Percentiles rank a stretch among this genome's conserved stretches.
Evolutionary conservation across 2,797 vertebrate species (phyloP).

Genomic region (Coregonus sp.): DNA sequence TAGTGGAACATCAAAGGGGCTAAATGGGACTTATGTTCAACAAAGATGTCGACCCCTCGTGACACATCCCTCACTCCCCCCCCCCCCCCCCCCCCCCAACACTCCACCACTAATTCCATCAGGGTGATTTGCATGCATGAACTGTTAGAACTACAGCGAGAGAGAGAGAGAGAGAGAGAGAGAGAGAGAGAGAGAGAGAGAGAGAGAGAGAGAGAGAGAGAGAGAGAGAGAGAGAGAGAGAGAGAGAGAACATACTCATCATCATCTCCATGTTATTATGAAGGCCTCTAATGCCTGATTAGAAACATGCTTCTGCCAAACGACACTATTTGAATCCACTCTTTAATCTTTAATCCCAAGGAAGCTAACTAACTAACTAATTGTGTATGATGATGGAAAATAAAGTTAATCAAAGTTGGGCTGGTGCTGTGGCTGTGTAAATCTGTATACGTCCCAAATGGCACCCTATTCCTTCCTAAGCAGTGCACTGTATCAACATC

Average conservation of each 20-base stretch:
- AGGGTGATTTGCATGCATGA: conserved; percentile 69
- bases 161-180: conserved; percentile 19
- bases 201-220: too few species aligned
- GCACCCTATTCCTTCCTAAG: neutral
- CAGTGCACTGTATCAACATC: neutral
- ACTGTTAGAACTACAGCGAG: conserved; percentile 58
- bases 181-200: too few species aligned
- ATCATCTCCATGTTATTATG: conserved; percentile 53
- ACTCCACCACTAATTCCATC: conserved; percentile 69
- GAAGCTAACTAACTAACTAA: conserved; percentile 34
- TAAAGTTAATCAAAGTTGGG: conserved; percentile 22
- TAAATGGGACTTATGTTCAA: conserved; percentile 78
- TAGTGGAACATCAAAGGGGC: conserved; percentile 74
- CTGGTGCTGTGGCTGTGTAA: too few species aligned
- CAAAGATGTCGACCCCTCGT: conserved; percentile 65
- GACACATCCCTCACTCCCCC: conserved; percentile 64
- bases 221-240: conserved; percentile 7
- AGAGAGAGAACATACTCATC: conserved; percentile 58
- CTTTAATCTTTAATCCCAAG: conserved; percentile 69
- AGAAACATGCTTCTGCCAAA: conserved; percentile 61
- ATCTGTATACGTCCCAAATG: neutral
- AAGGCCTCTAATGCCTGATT: conserved; percentile 67
- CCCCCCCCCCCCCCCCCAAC: conserved; percentile 58
- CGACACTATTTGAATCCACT: conserved; percentile 54
- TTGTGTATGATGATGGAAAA: conserved; percentile 13